phyloP scores from a whole-genome alignment of 2,888 invertebrate genomes.

The Watsonalla binaria region DNA sequence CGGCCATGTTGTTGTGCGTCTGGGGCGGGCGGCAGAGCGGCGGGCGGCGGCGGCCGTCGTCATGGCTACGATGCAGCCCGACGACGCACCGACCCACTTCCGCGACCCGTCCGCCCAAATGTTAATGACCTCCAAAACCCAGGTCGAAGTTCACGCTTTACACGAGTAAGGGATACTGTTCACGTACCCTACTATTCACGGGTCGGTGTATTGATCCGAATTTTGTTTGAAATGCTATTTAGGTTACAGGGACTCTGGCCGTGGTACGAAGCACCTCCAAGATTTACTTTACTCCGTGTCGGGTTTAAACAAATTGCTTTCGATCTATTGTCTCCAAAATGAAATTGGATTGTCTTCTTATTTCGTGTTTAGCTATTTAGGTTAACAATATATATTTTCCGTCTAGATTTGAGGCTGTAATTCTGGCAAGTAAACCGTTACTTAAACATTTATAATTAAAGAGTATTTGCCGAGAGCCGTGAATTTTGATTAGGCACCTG shows the following conservation, averaged over 20 bases:
- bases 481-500: no score
- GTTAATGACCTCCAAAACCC: conserved; percentile 79
- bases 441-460: no score
- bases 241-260: conserved; percentile 50
- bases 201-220: conserved; percentile 73
- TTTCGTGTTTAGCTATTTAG: neutral
- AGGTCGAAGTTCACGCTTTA: conserved; percentile 76
- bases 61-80: conserved; percentile 61
- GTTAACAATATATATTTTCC: no score
- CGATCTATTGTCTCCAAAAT: neutral
- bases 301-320: neutral
- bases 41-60: conserved; percentile 41
- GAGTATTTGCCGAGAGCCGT: no score
- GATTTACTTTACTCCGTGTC: conserved; percentile 9
- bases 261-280: conserved; percentile 30
- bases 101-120: conserved; percentile 66
- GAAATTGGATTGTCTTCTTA: neutral
- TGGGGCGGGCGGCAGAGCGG: conserved; percentile 28
- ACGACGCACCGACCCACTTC: conserved; percentile 67
- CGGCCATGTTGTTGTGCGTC: conserved; percentile 30
- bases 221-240: conserved; percentile 58
- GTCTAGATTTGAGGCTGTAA: no score
- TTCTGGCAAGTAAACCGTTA: no score
- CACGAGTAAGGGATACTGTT: conserved; percentile 65
- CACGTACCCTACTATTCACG: conserved; percentile 57